Base-by-base conservation (phyloP, 2,113 vertebrate genomes). In the Amia ocellicauda region DNA sequence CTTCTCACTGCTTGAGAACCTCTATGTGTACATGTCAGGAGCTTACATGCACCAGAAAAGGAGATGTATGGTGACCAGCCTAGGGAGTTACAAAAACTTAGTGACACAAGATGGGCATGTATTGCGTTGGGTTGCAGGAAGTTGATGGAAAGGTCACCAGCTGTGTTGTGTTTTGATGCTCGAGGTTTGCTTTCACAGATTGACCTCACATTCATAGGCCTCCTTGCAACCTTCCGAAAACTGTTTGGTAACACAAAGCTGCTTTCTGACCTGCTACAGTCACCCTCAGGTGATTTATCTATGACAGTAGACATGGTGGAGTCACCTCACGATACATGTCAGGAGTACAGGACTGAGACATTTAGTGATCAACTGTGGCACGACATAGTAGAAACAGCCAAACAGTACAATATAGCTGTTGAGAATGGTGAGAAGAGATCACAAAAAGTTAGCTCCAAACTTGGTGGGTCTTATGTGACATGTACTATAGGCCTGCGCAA, bases 101-200 rank as follows among this genome's bases (percentile, higher is more conserved):
- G 66, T 47, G 66, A 68, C 27, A 68, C 66, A 47, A 43, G 66
- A 50, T 60, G 65, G 57, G 60, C 60, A 40, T 68, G 41, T 28
- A 55, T 50, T 27, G 17, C 4, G 1, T 13, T 56, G 11, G 43
- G 26, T 26, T 68, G 51, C 60, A 56, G 52, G 26, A 62, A 63
- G 9, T 26, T 63, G 8, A 45, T 68, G 58, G 31, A 68, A 27
- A 56, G 59, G 19, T 55, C 62, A 54, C 23, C 40, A 45, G 50
- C 51, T 27, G 59, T 55, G 2, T 31, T 67, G 36, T n/a, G 31
- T 31, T 50, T 62, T 31, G 59, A 63, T 26, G 53, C 60, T 40
- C 3, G n/a, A 58, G 60, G 67, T 58, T 10, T 61, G 19, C 40
- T 61, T 28, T 24, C 57, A 26, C 55, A 58, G 55, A 58, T 58